Conservation (phyloP, 2,113 vertebrate genomes). For the Saguinus imperator region DNA sequence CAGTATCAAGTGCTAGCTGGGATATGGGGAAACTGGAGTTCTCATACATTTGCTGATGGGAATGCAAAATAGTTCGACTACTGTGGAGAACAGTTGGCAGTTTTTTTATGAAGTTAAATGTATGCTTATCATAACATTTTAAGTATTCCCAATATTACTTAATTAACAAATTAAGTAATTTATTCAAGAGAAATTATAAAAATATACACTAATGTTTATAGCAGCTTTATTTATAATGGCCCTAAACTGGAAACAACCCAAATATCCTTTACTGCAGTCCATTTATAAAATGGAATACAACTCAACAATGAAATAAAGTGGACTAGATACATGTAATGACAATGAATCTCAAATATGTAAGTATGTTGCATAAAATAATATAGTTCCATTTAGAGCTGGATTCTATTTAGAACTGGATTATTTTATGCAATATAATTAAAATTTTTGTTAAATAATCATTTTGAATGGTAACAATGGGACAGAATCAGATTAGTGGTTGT, state of each 20-base stretch:
- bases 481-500: neutral
- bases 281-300: neutral
- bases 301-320: neutral
- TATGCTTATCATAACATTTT: neutral
- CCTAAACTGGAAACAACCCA: neutral
- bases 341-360: neutral
- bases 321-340: neutral
- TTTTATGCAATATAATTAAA: too few species aligned
- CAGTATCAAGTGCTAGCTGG: neutral
- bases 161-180: neutral
- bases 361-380: neutral
- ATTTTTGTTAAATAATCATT: too few species aligned
- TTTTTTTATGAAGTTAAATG: neutral
- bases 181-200: neutral
- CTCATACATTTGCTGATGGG: neutral
- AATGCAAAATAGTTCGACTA: neutral
- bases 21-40: neutral
- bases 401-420: too few species aligned
- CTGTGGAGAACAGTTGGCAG: neutral
- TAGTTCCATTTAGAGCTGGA: too few species aligned
- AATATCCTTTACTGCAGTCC: neutral
- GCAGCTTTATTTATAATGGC: constrained; percentile 1
- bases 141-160: neutral
- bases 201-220: neutral
- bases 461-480: neutral